These are phyloP conservation scores for Parazoanthus darwini DNA, from an alignment of 92 coral and sea anemone genomes.

Conservation along the genomic window DNA sequence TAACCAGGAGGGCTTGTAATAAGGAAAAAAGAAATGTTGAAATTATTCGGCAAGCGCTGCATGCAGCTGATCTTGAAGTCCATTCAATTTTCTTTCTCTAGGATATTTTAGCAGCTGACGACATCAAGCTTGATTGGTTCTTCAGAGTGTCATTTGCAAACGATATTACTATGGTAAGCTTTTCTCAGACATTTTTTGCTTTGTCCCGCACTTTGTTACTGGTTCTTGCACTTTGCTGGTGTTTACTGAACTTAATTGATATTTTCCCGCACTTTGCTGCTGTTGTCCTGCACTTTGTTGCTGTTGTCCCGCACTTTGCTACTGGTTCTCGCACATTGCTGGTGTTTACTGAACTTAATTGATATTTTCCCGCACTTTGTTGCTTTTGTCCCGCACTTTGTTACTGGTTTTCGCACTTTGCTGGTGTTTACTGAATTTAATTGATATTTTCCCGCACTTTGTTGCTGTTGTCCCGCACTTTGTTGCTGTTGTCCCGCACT, in stretches of 20 bases:
- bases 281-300: too few species aligned
- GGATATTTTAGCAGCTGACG: constrained; percentile 68
- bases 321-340: too few species aligned
- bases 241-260: too few species aligned
- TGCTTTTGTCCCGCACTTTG: neutral
- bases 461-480: too few species aligned
- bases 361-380: neutral
- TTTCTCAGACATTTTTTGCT: neutral
- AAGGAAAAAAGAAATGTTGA: neutral
- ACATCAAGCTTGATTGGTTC: constrained; percentile 77
- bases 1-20: too few species aligned
- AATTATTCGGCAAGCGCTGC: neutral
- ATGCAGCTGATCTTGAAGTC: neutral
- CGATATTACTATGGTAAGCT: constrained; percentile 71
- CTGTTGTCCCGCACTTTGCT: too few species aligned
- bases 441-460: too few species aligned
- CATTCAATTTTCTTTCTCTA: neutral
- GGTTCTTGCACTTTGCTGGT: neutral
- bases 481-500: too few species aligned
- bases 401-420: too few species aligned
- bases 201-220: neutral
- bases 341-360: too few species aligned
- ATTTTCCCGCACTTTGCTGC: too few species aligned
- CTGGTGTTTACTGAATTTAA: too few species aligned
- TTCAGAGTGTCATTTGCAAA: constrained; percentile 72